Base-by-base conservation (phyloP, 2,797 vertebrate species). In the Ispidina lecontei region DNA sequence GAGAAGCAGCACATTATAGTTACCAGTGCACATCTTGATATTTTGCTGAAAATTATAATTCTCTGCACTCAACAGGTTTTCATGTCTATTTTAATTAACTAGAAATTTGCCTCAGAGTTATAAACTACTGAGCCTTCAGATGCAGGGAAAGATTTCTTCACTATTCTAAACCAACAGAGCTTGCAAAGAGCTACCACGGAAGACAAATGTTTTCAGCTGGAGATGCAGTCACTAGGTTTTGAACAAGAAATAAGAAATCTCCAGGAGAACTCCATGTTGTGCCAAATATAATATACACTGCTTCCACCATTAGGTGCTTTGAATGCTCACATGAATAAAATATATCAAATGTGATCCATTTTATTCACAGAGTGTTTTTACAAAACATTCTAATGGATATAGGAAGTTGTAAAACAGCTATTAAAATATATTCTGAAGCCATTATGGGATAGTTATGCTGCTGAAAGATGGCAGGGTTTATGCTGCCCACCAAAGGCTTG, bases 251-350 rank as follows among this genome's bases (percentile, higher is more conserved):
- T 31, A 82, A 72, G 52, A 86, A 79, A 71, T 58, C 39, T 76
- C 31, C 9, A 55, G 46, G 39, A 62, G 39, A 84, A 68, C 22
- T 71, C 47, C 54, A 65, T 20, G 18, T 87, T 84, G 39, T 79
- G 74, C 49, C 74, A 90, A 91, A n/a, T 43, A 43, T 7, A 33
- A 84, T 29, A 39, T 7, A 39, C 7, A 58, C 29, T 41, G 29
- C 65, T 90, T 12, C 60, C 49, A 71, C 20, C 51, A 84, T 52
- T 62, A 79, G 74, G 51, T 79, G 83, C 73, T 81, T 29, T 79
- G 64, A 92, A 93, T 31, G 33, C 41, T 82, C 35, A 47, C 68
- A 95, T 87, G 71, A 95, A 95, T 90, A 91, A 95, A 94, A 91
- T 52, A 89, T 78, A 91, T 55, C 14, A 80, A 74, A 83, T 77